Base-by-base conservation (phyloP, 2,888 invertebrate species). In the Drosophila pegasa region DNA sequence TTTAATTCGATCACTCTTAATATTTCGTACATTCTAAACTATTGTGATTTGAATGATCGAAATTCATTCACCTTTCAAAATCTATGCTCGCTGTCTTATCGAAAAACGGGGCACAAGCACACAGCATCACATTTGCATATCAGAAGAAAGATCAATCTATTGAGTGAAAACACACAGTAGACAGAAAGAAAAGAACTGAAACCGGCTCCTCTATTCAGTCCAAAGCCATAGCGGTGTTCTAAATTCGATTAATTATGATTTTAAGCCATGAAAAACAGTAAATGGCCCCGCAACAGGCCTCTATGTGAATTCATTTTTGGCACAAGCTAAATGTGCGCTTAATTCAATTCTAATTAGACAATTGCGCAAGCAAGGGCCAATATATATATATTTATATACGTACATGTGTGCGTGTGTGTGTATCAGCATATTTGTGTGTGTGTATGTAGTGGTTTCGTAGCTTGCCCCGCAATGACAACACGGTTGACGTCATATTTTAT, bases 221-320 rank as follows among this genome's bases (percentile, higher is more conserved):
- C 54, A 77, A 37, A 75, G 66, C 51, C 55, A 60, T 61, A 67
- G 52, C 86, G 68, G 62, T 88, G 87, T 83, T 82, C 87, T 86
- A 82, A 80, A 76, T 82, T 85, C 87, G 74, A 83, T 82, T 79
- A 82, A 88, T 79, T 82, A 82, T 88, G 80, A 71, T 52, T 75
- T 70, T 48, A 69, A 52, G 72, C 72, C 37, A 59, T 40, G 63
- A 52, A 33, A 68, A 75, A 67, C 63, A 64, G 76, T 63, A 73
- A 77, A 61, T 80, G 56, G 47, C 40, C 66, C 73, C 27, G 57
- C 66, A 52, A 61, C 40, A 31, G 64, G n/a, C n/a, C 33, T 72
- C 14, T 38, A 37, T 47, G 20, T 52, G 16, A 12, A 31, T 47
- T 29, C 41, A n/a, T 66, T 63, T 83, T 86, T 73, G 70, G 58